Evolutionary conservation across 2,113 vertebrate species (phyloP).

Genomic region (Aldabrachelys gigantea): DNA sequence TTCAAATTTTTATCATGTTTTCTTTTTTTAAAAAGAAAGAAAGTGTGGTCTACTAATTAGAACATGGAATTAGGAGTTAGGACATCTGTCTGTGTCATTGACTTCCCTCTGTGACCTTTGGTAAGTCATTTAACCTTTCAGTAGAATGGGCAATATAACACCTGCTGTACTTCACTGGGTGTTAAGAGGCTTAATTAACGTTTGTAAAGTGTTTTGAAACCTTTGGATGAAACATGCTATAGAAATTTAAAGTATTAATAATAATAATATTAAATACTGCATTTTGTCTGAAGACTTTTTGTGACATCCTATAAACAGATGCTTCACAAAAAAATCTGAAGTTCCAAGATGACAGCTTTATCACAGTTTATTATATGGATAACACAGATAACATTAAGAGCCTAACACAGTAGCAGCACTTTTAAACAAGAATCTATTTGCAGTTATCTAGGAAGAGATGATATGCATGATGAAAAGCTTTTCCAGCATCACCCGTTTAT

Average conservation of each 20-base stretch:
- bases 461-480: constrained; percentile 21
- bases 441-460: constrained; percentile 27
- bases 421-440: constrained; percentile 24
- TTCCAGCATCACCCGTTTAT: constrained; percentile 30
- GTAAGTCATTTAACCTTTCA: constrained; percentile 5
- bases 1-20: background rate
- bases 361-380: background rate
- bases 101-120: constrained; percentile 22
- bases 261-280: background rate
- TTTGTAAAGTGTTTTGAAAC: background rate
- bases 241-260: constrained; percentile 10
- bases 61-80: background rate
- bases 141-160: background rate
- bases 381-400: background rate
- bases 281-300: background rate
- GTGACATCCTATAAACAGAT: background rate
- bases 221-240: background rate
- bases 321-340: background rate
- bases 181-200: constrained; percentile 35
- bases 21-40: background rate
- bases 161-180: background rate
- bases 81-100: background rate
- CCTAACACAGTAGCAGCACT: background rate
- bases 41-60: background rate
- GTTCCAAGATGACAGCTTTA: background rate